These are phyloP conservation scores for Phthorimaea operculella DNA, from an alignment of 1,140 invertebrate species.

Conservation along the genomic window DNA sequence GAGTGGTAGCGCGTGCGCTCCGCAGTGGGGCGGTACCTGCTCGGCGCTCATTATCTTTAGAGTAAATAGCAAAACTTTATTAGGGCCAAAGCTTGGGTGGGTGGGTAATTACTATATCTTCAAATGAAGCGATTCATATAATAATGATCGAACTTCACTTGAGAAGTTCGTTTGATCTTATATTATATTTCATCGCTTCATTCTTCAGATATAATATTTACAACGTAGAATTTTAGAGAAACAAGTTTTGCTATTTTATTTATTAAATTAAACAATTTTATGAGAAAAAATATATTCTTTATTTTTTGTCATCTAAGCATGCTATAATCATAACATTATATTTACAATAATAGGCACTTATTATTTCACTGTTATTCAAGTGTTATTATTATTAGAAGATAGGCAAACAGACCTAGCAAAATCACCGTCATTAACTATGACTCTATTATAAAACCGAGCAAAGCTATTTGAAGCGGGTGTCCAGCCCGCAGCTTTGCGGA, in stretches of 20 bases:
- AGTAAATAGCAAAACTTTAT: slow-evolving; percentile 4
- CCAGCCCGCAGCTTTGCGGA: slow-evolving; percentile 26
- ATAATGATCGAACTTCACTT: slow-evolving; percentile 12
- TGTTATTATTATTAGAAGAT: background rate
- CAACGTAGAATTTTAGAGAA: slow-evolving; percentile 9
- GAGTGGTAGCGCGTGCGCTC: background rate
- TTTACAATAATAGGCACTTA: background rate
- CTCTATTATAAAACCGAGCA: slow-evolving; percentile 22
- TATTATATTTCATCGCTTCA: slow-evolving; percentile 13
- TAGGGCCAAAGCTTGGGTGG: background rate
- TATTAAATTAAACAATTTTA: background rate
- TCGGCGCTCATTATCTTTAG: slow-evolving; percentile 6
- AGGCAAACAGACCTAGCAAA: slow-evolving; percentile 5
- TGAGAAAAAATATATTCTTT: background rate
- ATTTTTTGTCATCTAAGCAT: background rate
- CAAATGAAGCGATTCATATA: slow-evolving; percentile 12
- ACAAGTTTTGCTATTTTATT: slow-evolving; percentile 6
- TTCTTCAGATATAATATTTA: slow-evolving; percentile 11
- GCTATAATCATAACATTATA: background rate
- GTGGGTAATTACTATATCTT: slow-evolving; percentile 9
- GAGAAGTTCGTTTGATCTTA: slow-evolving; percentile 12
- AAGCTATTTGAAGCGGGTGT: slow-evolving; percentile 15
- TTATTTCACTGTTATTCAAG: background rate
- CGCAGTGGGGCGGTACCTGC: background rate
- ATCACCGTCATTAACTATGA: background rate